Base-by-base conservation (phyloP, 2,797 vertebrate species). In the Falco cherrug region DNA sequence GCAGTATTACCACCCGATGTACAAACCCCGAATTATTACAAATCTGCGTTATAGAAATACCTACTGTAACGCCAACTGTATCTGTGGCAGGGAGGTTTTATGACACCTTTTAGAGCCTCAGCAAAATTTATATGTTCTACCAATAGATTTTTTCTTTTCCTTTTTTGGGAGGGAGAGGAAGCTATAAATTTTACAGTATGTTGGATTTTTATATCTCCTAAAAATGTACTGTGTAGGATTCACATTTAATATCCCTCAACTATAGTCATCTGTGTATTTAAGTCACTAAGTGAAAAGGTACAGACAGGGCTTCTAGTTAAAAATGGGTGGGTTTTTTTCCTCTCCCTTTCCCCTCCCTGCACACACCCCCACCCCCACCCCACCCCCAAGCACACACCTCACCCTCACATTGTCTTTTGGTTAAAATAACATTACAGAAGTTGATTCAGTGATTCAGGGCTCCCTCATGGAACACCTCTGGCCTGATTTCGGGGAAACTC, bases 81-180 rank as follows among this genome's bases (percentile, higher is more conserved):
- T 97, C 97, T 96, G 79, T 93, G 95, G 95, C 96, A 98, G 93
- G 93, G 93, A 97, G 95, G 67, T 97, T 98, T 98, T 98, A 98
- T 97, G 95, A 93, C 96, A 97, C 86, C 91, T 97, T 98, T 98
- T 97, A 97, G 96, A 97, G 94, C 93, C 97, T 95, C 95, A 93
- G 97, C 83, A 95, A 96, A 97, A 98, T 98, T 97, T 98, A 97
- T 97, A 96, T 90, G 86, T 96, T 97, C 94, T 91, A 95, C 91
- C 63, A 95, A 90, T 94, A 95, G 95, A 84, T 91, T 95, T 97
- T 97, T 90, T 17, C 63, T 47, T 37, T 21, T 8, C 83, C 87
- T 87, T 89, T 91, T 76, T 54, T 48, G 68, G 82, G 89, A 95
- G 93, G 91, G 85, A 26, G 87, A 97, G 81, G 86, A 97, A 96